Evolutionary conservation across 2,797 vertebrate species (phyloP).

Genomic region (Fringilla coelebs): DNA sequence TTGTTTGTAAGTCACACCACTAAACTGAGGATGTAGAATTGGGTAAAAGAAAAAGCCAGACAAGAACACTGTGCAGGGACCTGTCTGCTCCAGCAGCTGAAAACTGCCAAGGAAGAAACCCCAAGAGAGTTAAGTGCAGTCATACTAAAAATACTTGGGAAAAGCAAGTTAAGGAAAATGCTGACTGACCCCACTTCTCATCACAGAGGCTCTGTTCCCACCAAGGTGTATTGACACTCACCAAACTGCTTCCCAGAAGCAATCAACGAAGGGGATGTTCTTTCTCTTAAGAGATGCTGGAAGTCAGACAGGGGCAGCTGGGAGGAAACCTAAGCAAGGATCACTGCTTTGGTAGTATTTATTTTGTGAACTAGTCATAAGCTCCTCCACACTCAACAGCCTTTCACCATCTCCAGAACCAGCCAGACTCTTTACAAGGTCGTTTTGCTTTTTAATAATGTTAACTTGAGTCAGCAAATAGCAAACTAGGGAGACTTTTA

Average conservation of each 20-base stretch:
- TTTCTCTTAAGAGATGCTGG: background rate
- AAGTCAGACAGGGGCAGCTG: background rate
- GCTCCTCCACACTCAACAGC: background rate
- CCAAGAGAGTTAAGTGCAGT: background rate
- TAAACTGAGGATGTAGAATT: background rate
- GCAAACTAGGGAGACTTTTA: constrained; percentile 39
- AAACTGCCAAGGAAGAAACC: background rate
- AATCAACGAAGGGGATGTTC: background rate
- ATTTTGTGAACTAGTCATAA: background rate
- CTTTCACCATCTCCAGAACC: background rate
- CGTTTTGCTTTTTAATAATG: background rate
- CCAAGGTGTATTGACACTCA: background rate
- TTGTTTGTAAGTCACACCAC: background rate
- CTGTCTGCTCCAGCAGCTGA: background rate
- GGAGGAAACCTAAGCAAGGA: background rate
- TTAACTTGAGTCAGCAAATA: constrained; percentile 22
- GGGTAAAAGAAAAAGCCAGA: background rate
- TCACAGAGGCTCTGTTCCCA: background rate
- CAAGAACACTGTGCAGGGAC: background rate
- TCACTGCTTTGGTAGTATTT: background rate
- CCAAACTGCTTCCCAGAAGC: background rate
- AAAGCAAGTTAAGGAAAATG: constrained; percentile 2
- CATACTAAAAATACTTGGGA: constrained; percentile 23
- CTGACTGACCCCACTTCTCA: background rate
- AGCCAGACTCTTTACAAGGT: background rate